Evolutionary conservation across 2,888 invertebrate genomes (phyloP).

Genomic region (Netelia virgata): DNA sequence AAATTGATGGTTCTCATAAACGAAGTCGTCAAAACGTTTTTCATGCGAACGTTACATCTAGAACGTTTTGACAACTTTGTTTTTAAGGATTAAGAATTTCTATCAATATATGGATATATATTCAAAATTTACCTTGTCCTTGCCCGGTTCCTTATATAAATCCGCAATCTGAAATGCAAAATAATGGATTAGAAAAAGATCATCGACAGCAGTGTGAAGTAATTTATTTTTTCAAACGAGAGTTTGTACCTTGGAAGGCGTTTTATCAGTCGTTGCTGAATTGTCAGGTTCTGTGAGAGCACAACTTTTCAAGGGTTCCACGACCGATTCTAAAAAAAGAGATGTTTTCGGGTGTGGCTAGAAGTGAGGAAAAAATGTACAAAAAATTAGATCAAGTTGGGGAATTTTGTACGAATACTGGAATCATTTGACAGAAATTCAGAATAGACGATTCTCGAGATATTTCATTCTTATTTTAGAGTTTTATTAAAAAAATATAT

Average conservation of each 20-base stretch:
- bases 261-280: not conserved
- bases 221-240: not conserved
- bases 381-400: not conserved
- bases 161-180: slow-evolving; percentile 34
- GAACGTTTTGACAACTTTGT: too few species aligned
- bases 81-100: too few species aligned
- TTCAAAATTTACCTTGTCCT: slow-evolving; percentile 33
- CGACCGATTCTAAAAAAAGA: slow-evolving; percentile 42
- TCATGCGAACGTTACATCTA: too few species aligned
- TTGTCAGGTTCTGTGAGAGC: not conserved
- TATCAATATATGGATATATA: too few species aligned
- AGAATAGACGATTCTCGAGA: not conserved
- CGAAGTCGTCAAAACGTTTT: too few species aligned
- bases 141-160: slow-evolving; percentile 12
- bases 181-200: not conserved
- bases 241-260: slow-evolving; percentile 12
- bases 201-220: not conserved
- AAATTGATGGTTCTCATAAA: too few species aligned
- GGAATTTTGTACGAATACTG: not conserved
- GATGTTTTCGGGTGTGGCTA: slow-evolving; percentile 56
- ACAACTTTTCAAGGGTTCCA: slow-evolving; percentile 31
- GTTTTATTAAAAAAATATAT: too few species aligned
- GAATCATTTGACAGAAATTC: not conserved
- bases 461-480: too few species aligned
- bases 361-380: slow-evolving; percentile 16